Percentiles rank a stretch among this genome's conserved stretches.
These are phyloP conservation scores for Lobophora halterata DNA, from an alignment of 2,888 invertebrate genomes.

Conservation along the genomic window DNA sequence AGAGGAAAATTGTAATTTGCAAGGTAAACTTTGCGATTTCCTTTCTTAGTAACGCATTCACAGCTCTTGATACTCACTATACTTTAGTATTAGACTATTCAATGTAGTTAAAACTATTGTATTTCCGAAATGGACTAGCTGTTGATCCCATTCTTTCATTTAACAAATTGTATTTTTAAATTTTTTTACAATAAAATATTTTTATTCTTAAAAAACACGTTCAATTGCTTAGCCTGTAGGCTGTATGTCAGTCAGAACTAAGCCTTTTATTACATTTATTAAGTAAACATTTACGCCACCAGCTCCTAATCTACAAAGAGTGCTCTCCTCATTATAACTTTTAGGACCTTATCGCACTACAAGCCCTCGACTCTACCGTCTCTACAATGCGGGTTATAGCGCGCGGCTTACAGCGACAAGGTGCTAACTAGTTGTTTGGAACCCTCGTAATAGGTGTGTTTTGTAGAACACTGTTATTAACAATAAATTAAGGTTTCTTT, in stretches of 20 bases:
- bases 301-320: conserved; percentile 4
- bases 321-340: conserved; percentile 15
- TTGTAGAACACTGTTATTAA: neutral
- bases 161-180: too few species aligned
- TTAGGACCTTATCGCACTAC: conserved; percentile 13
- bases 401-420: conserved; percentile 1
- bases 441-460: neutral
- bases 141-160: too few species aligned
- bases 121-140: too few species aligned
- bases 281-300: neutral
- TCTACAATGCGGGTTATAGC: conserved; percentile 3
- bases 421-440: conserved; percentile 1
- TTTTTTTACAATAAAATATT: too few species aligned
- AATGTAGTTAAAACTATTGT: too few species aligned
- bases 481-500: neutral
- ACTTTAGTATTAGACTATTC: too few species aligned
- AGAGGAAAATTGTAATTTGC: too few species aligned
- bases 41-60: too few species aligned
- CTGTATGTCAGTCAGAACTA: too few species aligned
- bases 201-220: neutral
- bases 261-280: neutral
- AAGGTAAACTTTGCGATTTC: too few species aligned
- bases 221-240: too few species aligned
- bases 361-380: neutral
- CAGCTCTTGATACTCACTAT: too few species aligned